A percentile compares a stretch with the other conserved stretches of the same genome.
phyloP scores from a whole-genome alignment of 2,113 vertebrate genomes.

The Reinhardtius hippoglossoides region DNA sequence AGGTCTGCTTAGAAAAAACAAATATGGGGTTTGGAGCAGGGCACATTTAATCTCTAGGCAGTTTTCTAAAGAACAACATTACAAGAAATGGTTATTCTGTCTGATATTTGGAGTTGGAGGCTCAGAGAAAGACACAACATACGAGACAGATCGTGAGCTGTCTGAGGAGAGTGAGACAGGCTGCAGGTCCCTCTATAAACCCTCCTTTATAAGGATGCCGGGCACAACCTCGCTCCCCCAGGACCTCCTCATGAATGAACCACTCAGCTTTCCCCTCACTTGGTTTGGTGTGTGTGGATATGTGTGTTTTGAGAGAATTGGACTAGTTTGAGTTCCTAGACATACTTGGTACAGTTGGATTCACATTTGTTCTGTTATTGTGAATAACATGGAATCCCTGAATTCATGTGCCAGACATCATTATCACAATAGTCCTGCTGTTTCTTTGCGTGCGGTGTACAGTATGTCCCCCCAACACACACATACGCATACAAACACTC shows the following conservation, averaged over 20 bases:
- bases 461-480: not conserved
- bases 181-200: conserved; percentile 71
- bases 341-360: conserved; percentile 19
- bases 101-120: conserved; percentile 13
- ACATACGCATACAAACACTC: conserved; percentile 31
- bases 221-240: conserved; percentile 69
- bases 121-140: conserved; percentile 40
- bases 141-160: conserved; percentile 43
- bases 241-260: conserved; percentile 75
- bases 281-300: conserved; percentile 5
- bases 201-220: conserved; percentile 72
- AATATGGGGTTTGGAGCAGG: not conserved
- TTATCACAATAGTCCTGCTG: not conserved
- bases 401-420: conserved; percentile 8
- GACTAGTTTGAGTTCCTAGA: conserved; percentile 17
- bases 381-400: not conserved
- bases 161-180: conserved; percentile 54
- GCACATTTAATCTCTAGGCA: not conserved
- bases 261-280: conserved; percentile 63
- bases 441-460: conserved; percentile 9
- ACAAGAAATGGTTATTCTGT: conserved; percentile 11
- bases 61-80: conserved; percentile 1
- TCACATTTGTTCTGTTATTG: conserved; percentile 13
- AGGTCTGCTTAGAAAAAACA: not conserved
- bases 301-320: conserved; percentile 14